Conservation (phyloP, 2,888 invertebrate species). For the Slavum lentiscoides region DNA sequence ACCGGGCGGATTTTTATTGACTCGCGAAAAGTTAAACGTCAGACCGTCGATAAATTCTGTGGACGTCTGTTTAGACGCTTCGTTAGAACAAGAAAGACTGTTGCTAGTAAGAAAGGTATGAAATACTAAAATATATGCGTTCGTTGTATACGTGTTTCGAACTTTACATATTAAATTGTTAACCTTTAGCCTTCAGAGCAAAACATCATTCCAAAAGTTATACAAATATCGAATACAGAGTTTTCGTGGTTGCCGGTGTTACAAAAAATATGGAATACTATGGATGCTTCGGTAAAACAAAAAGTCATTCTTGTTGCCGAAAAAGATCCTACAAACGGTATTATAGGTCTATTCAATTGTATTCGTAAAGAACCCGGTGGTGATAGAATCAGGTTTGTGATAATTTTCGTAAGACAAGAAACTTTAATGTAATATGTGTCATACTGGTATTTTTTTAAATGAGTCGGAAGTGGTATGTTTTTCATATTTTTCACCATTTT, state of each 20-base stretch:
- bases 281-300: slow-evolving; percentile 61
- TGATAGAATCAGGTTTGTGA: slow-evolving; percentile 61
- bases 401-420: neutral
- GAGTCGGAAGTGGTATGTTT: too few species aligned
- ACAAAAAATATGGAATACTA: slow-evolving; percentile 59
- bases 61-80: slow-evolving; percentile 63
- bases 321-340: slow-evolving; percentile 73
- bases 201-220: slow-evolving; percentile 62
- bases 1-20: slow-evolving; percentile 67
- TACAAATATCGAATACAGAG: slow-evolving; percentile 61
- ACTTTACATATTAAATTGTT: neutral
- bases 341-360: slow-evolving; percentile 88
- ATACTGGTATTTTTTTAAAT: too few species aligned
- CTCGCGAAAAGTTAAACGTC: slow-evolving; percentile 63
- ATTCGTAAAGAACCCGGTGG: slow-evolving; percentile 79
- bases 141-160: neutral
- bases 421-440: too few species aligned
- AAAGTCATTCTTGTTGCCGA: slow-evolving; percentile 71
- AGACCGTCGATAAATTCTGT: slow-evolving; percentile 56
- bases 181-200: slow-evolving; percentile 58
- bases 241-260: slow-evolving; percentile 65
- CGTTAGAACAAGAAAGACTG: slow-evolving; percentile 64
- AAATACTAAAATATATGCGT: neutral
- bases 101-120: slow-evolving; percentile 64
- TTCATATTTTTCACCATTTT: too few species aligned